Evolutionary conservation across 2,797 vertebrate genomes (phyloP).

Genomic region (Leuciscus waleckii): DNA sequence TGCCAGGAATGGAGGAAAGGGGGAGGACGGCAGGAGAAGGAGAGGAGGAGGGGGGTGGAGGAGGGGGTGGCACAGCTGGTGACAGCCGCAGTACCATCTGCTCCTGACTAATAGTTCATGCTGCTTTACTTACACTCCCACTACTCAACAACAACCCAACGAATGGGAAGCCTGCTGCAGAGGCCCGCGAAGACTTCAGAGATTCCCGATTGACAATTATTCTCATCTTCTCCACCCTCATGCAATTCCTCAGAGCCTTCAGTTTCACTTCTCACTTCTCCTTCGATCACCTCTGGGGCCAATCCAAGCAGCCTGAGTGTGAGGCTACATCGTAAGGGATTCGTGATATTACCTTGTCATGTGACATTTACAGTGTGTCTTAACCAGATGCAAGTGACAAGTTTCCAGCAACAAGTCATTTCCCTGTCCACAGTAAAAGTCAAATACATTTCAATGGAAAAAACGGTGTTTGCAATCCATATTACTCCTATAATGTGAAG

Average conservation of each 20-base stretch:
- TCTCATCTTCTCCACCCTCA: conserved; percentile 41
- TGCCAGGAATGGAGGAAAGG: conserved; percentile 74
- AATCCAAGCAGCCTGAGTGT: conserved; percentile 19
- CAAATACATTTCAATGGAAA: not conserved
- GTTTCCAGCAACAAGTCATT: conserved; percentile 4
- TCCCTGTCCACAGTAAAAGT: not conserved
- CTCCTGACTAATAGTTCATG: conserved; percentile 84
- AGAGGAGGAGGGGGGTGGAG: conserved; percentile 41
- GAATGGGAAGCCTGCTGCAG: conserved; percentile 61
- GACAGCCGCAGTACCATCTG: conserved; percentile 93
- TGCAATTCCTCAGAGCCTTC: conserved; percentile 19
- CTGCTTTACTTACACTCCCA: conserved; percentile 84
- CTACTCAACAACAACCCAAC: conserved; percentile 66
- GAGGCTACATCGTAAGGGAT: conserved; percentile 27
- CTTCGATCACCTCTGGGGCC: conserved; percentile 12
- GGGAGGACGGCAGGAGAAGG: conserved; percentile 62
- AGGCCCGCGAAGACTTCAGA: conserved; percentile 46
- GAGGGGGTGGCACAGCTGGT: conserved; percentile 88
- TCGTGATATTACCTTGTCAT: conserved; percentile 36
- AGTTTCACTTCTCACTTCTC: conserved; percentile 47
- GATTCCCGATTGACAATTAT: conserved; percentile 60
- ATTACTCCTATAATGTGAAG: not conserved
- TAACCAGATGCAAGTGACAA: not conserved
- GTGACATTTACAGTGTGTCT: conserved; percentile 18
- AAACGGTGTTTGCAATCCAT: not conserved